Conservation (phyloP, 2,113 vertebrate genomes). For the Pseudopipra pipra region DNA sequence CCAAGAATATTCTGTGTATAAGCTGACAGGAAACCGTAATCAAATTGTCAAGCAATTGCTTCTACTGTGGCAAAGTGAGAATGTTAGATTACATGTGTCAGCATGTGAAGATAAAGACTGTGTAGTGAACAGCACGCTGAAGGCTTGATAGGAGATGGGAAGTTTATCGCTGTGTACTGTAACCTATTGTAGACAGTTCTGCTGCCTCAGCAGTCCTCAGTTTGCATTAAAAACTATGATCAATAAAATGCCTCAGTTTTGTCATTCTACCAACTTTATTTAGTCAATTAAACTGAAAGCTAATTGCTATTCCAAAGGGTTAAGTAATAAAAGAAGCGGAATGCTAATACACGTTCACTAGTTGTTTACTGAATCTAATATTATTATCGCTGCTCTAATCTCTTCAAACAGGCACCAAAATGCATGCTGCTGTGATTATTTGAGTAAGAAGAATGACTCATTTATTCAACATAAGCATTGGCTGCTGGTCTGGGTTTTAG, state of each 20-base stretch:
- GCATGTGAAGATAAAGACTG: constrained; percentile 69
- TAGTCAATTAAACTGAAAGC: constrained; percentile 51
- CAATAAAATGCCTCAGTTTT: constrained; percentile 63
- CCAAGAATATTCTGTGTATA: constrained; percentile 61
- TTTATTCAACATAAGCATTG: constrained; percentile 38
- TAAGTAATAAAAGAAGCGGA: constrained; percentile 36
- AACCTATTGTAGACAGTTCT: constrained; percentile 50
- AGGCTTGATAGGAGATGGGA: constrained; percentile 54
- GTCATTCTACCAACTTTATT: constrained; percentile 4
- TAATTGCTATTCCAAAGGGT: constrained; percentile 57
- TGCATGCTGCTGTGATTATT: constrained; percentile 47
- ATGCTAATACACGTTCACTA: neutral
- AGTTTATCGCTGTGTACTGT: constrained; percentile 43
- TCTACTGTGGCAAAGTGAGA: constrained; percentile 72
- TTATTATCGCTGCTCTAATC: constrained; percentile 22
- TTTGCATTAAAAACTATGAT: constrained; percentile 65
- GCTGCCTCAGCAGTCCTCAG: constrained; percentile 64
- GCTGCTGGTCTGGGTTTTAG: neutral
- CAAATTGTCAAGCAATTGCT: constrained; percentile 78
- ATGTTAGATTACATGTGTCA: constrained; percentile 77
- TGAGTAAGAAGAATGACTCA: constrained; percentile 68
- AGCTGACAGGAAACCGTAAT: constrained; percentile 76
- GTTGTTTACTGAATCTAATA: constrained; percentile 31
- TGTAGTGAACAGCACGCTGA: constrained; percentile 47
- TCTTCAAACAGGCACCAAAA: constrained; percentile 13